Percentiles rank a stretch among this genome's conserved stretches.
Evolutionary conservation across 2,113 vertebrate genomes (phyloP).

Genomic region (Dipodomys spectabilis): DNA sequence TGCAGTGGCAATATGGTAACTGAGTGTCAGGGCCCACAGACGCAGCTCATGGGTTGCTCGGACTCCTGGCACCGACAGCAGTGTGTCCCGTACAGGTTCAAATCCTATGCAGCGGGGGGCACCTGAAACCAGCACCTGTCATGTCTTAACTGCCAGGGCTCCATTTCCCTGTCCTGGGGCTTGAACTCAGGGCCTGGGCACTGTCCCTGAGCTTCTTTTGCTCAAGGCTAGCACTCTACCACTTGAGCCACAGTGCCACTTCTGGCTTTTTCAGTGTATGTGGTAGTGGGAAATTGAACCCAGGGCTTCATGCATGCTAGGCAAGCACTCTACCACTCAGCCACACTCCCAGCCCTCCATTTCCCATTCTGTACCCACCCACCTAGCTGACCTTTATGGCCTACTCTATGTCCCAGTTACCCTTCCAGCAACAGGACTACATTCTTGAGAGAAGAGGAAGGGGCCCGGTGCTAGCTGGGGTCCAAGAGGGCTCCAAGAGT

Average conservation of each 20-base stretch:
- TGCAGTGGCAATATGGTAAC: slow-evolving; percentile 89
- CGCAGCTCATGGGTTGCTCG: slow-evolving; percentile 91
- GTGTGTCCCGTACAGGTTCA: slow-evolving; percentile 91
- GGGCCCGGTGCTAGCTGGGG: not conserved
- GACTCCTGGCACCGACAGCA: slow-evolving; percentile 92
- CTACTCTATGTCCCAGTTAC: not conserved
- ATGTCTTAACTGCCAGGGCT: not conserved
- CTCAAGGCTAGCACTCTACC: no score
- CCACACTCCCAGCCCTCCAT: no score
- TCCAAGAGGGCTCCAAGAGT: not conserved
- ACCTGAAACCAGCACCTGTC: slow-evolving; percentile 84
- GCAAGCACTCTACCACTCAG: no score
- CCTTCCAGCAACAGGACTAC: not conserved
- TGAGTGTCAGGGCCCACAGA: slow-evolving; percentile 94
- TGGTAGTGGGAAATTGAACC: no score
- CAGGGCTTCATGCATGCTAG: no score
- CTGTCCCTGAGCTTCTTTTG: no score
- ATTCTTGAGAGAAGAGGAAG: not conserved
- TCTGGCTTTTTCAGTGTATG: no score
- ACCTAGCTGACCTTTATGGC: not conserved
- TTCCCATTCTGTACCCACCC: not conserved
- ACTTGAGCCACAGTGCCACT: no score
- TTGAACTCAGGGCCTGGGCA: no score
- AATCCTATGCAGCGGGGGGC: slow-evolving; percentile 90
- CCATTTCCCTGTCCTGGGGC: no score